Base-by-base conservation (phyloP, 2,888 invertebrate genomes). In the Petrolisthes cinctipes region DNA sequence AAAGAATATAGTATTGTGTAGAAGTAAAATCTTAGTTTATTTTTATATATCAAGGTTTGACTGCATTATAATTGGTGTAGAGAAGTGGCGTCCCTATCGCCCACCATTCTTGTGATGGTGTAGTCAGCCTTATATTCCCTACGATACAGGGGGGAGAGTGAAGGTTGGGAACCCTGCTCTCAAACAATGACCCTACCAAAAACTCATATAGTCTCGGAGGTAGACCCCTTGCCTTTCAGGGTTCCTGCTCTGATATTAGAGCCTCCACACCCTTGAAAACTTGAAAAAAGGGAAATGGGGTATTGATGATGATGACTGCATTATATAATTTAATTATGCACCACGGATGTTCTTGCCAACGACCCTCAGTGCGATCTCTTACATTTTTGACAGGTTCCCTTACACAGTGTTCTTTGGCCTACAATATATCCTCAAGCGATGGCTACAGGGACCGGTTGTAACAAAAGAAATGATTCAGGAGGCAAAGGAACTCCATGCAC, bases 341-440 rank as follows among this genome's bases (percentile, higher is more conserved):
- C 66, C 61, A 23, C 61, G 7, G 17, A 7, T 9, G 23, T 17
- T 76, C 37, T 37, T 51, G 53, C 11, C 75, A 51, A 11, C 54
- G 14, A 51, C 23, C 54, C 14, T 20, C 78, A n/a, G 4, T 78
- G 11, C 14, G 0, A 81, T 61, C 5, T 4, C 37, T 61, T 17
- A 14, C 53, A 53, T 37, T 61, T 20, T 57, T 56, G 17, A 14
- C 80, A 89, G 89, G 80, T 89, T 93, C 91, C 91, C 92, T 0
- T 91, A 91, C 57, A 93, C 92, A 9, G 92, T 93, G 11, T 94
- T 94, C 91, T 94, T 94, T 92, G 94, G 94, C 68, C 92, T 94
- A 51, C 94, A 94, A 91, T 94, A 94, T 91, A 93, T 94, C 84
- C 73, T 94, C 56, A 94, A 94, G 89, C 91, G 92, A 91, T 93